Evolutionary conservation across 1,140 invertebrate species (phyloP).

Genomic region (Hyles vespertilio): DNA sequence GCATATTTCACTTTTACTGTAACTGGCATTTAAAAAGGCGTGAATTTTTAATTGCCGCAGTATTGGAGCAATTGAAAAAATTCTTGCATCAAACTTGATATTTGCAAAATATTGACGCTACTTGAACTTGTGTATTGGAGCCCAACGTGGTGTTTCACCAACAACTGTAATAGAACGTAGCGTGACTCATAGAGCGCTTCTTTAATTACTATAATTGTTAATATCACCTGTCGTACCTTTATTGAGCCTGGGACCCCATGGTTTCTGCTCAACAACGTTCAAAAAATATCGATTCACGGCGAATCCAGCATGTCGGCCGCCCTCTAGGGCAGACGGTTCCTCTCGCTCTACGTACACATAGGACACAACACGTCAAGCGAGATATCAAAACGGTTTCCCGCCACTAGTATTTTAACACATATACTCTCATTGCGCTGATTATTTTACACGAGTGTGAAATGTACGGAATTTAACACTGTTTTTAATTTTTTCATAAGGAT

Average conservation of each 20-base stretch:
- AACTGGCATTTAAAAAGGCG: too few relatives aligned
- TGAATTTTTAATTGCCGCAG: too few relatives aligned
- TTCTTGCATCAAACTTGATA: neutral
- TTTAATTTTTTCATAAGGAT: conserved; percentile 19
- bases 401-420: conserved; percentile 69
- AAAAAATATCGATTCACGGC: conserved; percentile 74
- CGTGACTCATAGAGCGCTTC: too few relatives aligned
- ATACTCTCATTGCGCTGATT: conserved; percentile 30
- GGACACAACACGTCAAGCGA: conserved; percentile 72
- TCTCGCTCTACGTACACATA: conserved; percentile 73
- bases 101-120: conserved; percentile 1
- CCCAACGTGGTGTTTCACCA: conserved; percentile 23
- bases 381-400: conserved; percentile 74
- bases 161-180: conserved; percentile 1
- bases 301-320: conserved; percentile 74
- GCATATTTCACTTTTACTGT: too few relatives aligned
- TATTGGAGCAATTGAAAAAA: too few relatives aligned
- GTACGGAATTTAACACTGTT: conserved; percentile 23
- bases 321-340: conserved; percentile 69
- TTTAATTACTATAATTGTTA: conserved; percentile 25
- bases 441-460: neutral
- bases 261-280: conserved; percentile 66
- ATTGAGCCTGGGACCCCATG: conserved; percentile 66
- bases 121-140: conserved; percentile 16
- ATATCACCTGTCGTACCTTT: conserved; percentile 62